A percentile compares a stretch with the other conserved stretches of the same genome.
phyloP scores from a whole-genome alignment of 1,140 invertebrate genomes.

The Papilio xuthus region DNA sequence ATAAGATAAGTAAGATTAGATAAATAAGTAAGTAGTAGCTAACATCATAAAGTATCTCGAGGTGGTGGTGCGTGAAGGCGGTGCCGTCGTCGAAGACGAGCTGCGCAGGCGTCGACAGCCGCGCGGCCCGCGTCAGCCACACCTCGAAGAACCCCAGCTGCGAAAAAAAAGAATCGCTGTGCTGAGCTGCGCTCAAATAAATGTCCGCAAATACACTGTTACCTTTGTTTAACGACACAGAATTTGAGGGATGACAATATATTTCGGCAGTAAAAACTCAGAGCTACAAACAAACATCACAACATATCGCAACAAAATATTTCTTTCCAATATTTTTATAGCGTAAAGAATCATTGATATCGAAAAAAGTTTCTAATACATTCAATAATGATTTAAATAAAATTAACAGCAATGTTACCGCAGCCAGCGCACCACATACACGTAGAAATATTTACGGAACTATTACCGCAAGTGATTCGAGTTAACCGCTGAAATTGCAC shows the following conservation, averaged over 20 bases:
- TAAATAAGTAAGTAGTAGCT: constrained; percentile 69
- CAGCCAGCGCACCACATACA: background rate
- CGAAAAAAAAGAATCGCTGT: constrained; percentile 42
- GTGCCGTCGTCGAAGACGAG: constrained; percentile 97
- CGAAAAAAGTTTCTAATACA: background rate
- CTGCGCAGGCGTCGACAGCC: constrained; percentile 90
- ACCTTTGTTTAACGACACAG: no score
- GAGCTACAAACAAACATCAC: background rate
- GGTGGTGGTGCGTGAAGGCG: constrained; percentile 91
- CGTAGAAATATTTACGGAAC: background rate
- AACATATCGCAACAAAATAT: background rate
- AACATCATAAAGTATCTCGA: constrained; percentile 97
- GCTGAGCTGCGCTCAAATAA: background rate
- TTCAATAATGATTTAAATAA: background rate
- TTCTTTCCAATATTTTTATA: background rate
- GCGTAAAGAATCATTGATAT: background rate
- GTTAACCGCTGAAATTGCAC: background rate
- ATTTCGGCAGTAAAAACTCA: background rate
- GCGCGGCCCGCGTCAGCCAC: constrained; percentile 94
- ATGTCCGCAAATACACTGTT: no score
- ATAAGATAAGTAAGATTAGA: no score
- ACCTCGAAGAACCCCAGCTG: constrained; percentile 95
- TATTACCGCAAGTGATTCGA: no score
- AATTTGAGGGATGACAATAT: background rate
- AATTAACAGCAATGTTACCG: background rate